Evolutionary conservation across 2,797 vertebrate species (phyloP).

Genomic region (Moxostoma hubbsi): DNA sequence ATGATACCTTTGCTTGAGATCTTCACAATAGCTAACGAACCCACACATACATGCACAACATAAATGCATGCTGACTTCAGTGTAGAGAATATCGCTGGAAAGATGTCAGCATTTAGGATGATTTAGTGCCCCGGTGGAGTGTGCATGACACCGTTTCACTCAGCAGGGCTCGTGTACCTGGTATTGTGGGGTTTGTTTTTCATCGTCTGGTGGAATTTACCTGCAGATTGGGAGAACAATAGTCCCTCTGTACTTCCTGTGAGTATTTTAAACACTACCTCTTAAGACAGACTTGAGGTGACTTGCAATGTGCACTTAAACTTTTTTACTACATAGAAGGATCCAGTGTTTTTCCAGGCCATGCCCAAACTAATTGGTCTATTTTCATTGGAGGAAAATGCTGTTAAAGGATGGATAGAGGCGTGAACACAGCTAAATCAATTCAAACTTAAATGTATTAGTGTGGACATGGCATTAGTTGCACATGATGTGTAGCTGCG

Average conservation of each 20-base stretch:
- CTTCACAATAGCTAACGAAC: slow-evolving; percentile 33
- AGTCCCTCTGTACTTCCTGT: slow-evolving; percentile 50
- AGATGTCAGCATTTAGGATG: slow-evolving; percentile 42
- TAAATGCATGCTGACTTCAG: slow-evolving; percentile 30
- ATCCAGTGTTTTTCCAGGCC: no score
- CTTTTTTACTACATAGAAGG: no score
- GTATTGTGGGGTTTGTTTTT: slow-evolving; percentile 54
- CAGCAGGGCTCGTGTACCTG: slow-evolving; percentile 32
- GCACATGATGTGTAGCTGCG: no score
- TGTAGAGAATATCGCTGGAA: slow-evolving; percentile 33
- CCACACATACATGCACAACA: slow-evolving; percentile 33
- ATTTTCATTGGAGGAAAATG: no score
- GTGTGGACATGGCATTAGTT: no score
- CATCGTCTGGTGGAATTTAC: slow-evolving; percentile 57
- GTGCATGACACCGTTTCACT: slow-evolving; percentile 40
- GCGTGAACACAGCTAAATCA: no score
- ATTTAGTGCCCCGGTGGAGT: slow-evolving; percentile 45
- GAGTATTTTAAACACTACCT: slow-evolving; percentile 40
- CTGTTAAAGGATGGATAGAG: no score
- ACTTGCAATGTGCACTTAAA: no score
- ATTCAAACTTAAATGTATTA: no score
- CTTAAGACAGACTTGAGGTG: slow-evolving; percentile 11
- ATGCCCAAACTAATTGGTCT: no score
- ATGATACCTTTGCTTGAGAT: slow-evolving; percentile 46
- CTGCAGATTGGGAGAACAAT: slow-evolving; percentile 57